These are phyloP conservation scores for Drosophila heteroneura DNA, from an alignment of 2,888 invertebrate genomes.

Conservation along the genomic window DNA sequence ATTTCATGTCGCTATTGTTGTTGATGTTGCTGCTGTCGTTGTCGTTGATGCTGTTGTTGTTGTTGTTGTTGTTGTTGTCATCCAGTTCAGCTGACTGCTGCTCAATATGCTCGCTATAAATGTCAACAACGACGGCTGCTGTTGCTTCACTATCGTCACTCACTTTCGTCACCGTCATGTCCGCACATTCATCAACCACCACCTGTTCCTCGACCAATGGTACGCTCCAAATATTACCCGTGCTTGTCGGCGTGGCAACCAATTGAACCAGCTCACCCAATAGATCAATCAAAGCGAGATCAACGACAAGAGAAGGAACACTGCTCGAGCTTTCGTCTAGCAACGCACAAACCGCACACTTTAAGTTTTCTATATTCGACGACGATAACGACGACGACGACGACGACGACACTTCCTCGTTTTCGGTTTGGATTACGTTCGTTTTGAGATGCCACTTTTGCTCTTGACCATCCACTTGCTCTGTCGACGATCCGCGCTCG, in stretches of 20 bases:
- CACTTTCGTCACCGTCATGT: conserved; percentile 76
- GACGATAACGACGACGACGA: conserved; percentile 22
- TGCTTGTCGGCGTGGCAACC: conserved; percentile 50
- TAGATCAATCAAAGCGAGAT: conserved; percentile 61
- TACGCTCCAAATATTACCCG: conserved; percentile 68
- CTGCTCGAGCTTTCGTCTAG: conserved; percentile 36
- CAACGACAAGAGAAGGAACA: conserved; percentile 30
- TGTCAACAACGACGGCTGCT: conserved; percentile 56
- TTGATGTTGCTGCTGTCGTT: conserved; percentile 19
- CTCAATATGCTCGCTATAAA: conserved; percentile 59
- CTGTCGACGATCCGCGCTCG: conserved; percentile 82
- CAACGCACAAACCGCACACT: conserved; percentile 59
- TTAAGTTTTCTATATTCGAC: conserved; percentile 68
- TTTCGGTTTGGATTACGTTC: conserved; percentile 46
- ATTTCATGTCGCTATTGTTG: conserved; percentile 72
- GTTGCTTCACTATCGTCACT: conserved; percentile 65
- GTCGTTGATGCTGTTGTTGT: conserved; percentile 14
- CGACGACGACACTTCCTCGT: conserved; percentile 27
- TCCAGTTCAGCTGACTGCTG: conserved; percentile 60
- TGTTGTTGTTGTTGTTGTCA: conserved; percentile 46
- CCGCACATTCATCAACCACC: conserved; percentile 51
- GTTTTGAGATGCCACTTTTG: conserved; percentile 34
- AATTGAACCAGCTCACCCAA: conserved; percentile 62
- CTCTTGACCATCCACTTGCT: conserved; percentile 74
- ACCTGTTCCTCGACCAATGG: conserved; percentile 32